Base-by-base conservation (phyloP, 2,888 invertebrate genomes). In the Branchellion lobata region DNA sequence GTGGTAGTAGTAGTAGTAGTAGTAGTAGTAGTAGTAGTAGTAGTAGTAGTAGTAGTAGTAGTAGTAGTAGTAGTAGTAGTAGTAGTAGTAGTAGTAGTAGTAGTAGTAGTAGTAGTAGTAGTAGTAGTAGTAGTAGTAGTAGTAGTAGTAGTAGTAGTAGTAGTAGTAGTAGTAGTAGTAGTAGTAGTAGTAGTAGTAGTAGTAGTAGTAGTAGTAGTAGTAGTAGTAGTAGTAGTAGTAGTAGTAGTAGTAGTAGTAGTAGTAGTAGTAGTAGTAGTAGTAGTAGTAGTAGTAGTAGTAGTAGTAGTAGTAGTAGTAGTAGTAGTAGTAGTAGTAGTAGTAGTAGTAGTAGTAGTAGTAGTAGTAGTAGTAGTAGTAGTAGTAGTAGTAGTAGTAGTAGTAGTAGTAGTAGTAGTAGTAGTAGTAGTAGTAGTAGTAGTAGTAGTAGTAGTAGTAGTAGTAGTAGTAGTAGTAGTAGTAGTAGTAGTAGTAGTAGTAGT, bases 21-120 rank as follows among this genome's bases (percentile, higher is more conserved):
- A 72, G 33, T 72, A 72, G 33, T 72, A 72, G 33, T 72, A 72
- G 33, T 72, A 72, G 72, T 72, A 72, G 72, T 72, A 72, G 72
- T 72, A 72, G 72, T 72, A 72, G 72, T 72, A 72, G 72, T 72
- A 72, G 72, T 72, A 72, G 33, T 72, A 72, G 72, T 72, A 72
- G 33, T 72, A 72, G 72, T 72, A 72, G 72, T 72, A 72, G 72
- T 72, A 72, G 72, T 72, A 72, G 72, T 72, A 72, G 72, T 72
- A 72, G 72, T 72, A 72, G 72, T 72, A 72, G 72, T 72, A 72
- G 72, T 72, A 72, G 72, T 72, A 72, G 72, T 72, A 72, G 72
- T 72, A 72, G 72, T 72, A 72, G 72, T 72, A 72, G 72, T 72
- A 72, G 33, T 72, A 72, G 72, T 72, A 72, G 72, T 31, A 33